These are phyloP conservation scores for Hylaeus anthracinus DNA, from an alignment of 1,140 invertebrate genomes.

Conservation along the genomic window DNA sequence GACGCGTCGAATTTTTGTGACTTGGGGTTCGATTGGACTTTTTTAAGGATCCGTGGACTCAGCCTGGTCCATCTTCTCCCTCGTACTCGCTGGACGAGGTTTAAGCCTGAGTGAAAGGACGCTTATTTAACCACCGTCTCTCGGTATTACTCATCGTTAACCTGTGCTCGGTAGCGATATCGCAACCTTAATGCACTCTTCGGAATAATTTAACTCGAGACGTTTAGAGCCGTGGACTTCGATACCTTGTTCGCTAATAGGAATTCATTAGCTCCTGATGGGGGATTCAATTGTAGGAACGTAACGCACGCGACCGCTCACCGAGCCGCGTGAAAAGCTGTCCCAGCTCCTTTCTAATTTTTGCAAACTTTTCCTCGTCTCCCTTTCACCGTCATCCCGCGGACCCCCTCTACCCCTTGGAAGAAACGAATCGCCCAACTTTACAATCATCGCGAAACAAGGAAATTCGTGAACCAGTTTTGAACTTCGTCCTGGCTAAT, in stretches of 20 bases:
- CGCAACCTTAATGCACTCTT: constrained; percentile 8
- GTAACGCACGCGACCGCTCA: neutral
- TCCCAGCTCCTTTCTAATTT: constrained; percentile 14
- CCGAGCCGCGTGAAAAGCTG: too few species aligned
- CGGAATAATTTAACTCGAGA: neutral
- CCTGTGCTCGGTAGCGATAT: neutral
- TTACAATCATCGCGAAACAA: neutral
- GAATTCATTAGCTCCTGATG: neutral
- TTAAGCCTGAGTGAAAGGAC: constrained; percentile 63
- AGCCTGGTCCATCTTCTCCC: constrained; percentile 42
- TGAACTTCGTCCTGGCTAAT: neutral
- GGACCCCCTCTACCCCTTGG: too few species aligned
- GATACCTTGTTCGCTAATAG: neutral
- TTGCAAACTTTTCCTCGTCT: neutral
- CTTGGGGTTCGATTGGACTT: neutral
- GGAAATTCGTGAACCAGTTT: neutral
- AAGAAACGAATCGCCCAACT: neutral
- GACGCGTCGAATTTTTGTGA: too few species aligned
- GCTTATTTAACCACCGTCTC: constrained; percentile 10
- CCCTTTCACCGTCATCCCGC: constrained; percentile 15
- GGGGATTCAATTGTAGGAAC: neutral
- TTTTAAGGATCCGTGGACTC: constrained; percentile 12
- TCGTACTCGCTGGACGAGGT: constrained; percentile 33
- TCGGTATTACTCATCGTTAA: constrained; percentile 7
- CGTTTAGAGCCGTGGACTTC: neutral